phyloP scores from a whole-genome alignment of 37 sponge, comb jelly and placozoan genomes.

The Tethya wilhelma region DNA sequence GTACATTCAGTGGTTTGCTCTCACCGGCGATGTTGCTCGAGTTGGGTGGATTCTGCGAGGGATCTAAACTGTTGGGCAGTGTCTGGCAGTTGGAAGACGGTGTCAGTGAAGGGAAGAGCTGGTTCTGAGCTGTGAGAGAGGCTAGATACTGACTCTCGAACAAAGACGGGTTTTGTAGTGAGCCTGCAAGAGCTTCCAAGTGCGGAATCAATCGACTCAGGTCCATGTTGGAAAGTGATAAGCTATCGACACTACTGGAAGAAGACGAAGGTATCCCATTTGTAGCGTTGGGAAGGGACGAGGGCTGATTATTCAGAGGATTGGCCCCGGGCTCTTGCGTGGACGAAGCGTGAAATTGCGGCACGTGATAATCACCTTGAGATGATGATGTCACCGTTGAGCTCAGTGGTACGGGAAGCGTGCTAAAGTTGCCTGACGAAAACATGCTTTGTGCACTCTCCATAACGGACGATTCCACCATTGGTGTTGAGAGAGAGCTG shows the following conservation, averaged over 20 bases:
- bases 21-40: too few relatives aligned
- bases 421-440: conserved; percentile 40
- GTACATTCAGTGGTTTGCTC: neutral
- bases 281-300: neutral
- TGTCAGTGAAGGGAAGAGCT: conserved; percentile 10
- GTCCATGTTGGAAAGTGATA: conserved; percentile 13
- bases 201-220: conserved; percentile 18
- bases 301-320: neutral
- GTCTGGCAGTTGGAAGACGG: too few relatives aligned
- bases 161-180: conserved; percentile 34
- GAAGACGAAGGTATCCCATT: neutral
- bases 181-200: conserved; percentile 33
- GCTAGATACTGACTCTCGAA: conserved; percentile 34
- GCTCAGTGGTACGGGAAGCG: neutral
- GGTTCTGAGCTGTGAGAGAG: conserved; percentile 26
- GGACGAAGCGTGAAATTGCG: neutral
- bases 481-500: too few relatives aligned
- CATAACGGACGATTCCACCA: too few relatives aligned
- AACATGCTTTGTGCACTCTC: conserved; percentile 42
- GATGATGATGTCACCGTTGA: neutral
- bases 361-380: neutral
- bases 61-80: too few relatives aligned
- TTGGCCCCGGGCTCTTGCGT: neutral
- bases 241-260: neutral
- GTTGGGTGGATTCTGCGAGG: too few relatives aligned